Evolutionary conservation across 2,888 invertebrate genomes (phyloP).

Genomic region (Subacronicta megacephala): DNA sequence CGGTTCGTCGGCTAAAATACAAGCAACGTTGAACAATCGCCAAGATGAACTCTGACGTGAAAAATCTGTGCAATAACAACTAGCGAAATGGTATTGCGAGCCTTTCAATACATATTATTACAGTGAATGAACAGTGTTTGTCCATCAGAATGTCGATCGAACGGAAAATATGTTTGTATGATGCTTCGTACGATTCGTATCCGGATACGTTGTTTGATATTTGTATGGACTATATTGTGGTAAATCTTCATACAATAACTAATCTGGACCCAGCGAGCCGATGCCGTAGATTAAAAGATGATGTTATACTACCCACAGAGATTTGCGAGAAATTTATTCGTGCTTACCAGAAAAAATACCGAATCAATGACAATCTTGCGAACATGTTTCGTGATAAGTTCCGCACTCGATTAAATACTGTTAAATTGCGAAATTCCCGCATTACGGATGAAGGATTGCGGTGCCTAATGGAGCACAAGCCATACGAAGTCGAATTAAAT

Average conservation of each 20-base stretch:
- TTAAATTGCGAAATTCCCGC: constrained; percentile 92
- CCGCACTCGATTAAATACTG: constrained; percentile 91
- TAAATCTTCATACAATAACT: constrained; percentile 91
- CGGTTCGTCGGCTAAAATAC: constrained; percentile 9
- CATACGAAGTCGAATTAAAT: constrained; percentile 93
- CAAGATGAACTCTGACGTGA: constrained; percentile 27
- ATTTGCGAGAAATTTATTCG: constrained; percentile 92
- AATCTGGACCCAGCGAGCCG: constrained; percentile 80
- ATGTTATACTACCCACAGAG: constrained; percentile 92
- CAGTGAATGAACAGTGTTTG: constrained; percentile 52
- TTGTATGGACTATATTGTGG: constrained; percentile 91
- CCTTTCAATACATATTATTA: constrained; percentile 58
- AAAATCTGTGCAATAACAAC: constrained; percentile 32
- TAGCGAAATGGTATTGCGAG: constrained; percentile 60
- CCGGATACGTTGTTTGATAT: constrained; percentile 91
- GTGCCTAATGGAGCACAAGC: constrained; percentile 92
- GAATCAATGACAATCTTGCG: constrained; percentile 92
- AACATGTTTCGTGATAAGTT: constrained; percentile 92
- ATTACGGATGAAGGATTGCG: constrained; percentile 93
- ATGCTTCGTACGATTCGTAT: constrained; percentile 70
- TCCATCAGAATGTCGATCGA: constrained; percentile 70
- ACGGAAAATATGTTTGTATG: constrained; percentile 61
- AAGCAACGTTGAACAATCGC: constrained; percentile 10
- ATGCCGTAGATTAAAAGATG: constrained; percentile 88
- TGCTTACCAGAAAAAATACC: constrained; percentile 87